Evolutionary conservation across 2,113 vertebrate species (phyloP).

Genomic region (Barbus barbus): DNA sequence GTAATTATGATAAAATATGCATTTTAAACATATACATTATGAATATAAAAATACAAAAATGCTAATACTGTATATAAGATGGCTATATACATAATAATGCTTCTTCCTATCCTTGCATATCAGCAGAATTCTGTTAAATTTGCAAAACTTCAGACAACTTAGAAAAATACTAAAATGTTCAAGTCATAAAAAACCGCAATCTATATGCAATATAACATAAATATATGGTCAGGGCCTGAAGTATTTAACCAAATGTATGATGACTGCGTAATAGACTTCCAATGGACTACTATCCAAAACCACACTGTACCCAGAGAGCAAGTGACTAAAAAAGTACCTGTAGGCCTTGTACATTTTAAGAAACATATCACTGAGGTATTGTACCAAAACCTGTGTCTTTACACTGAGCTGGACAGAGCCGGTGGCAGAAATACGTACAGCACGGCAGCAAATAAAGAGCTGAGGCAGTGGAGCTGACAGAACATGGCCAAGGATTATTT

Average conservation of each 20-base stretch:
- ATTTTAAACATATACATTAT: neutral
- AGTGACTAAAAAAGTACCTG: neutral
- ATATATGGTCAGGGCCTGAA: neutral
- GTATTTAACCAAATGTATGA: neutral
- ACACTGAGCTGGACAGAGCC: neutral
- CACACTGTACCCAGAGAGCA: neutral
- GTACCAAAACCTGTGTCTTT: neutral
- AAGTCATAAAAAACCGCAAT: neutral
- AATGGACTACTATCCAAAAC: neutral
- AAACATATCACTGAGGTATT: conserved; percentile 6
- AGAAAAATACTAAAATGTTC: too few relatives aligned
- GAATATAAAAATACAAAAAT: too few relatives aligned
- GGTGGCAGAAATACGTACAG: too few relatives aligned
- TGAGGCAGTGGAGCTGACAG: conserved; percentile 23
- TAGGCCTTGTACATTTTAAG: neutral
- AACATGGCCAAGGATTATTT: conserved; percentile 65
- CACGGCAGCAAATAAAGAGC: conserved; percentile 9
- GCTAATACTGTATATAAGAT: too few relatives aligned
- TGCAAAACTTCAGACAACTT: too few relatives aligned
- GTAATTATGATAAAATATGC: too few relatives aligned
- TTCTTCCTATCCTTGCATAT: too few relatives aligned
- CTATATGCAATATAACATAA: neutral
- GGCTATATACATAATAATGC: too few relatives aligned
- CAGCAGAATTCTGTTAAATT: too few relatives aligned
- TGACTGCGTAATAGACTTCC: neutral